Percentiles rank a stretch among this genome's conserved stretches.
These are phyloP conservation scores for Nephila pilipes DNA, from an alignment of 1,140 invertebrate species.

Conservation along the genomic window DNA sequence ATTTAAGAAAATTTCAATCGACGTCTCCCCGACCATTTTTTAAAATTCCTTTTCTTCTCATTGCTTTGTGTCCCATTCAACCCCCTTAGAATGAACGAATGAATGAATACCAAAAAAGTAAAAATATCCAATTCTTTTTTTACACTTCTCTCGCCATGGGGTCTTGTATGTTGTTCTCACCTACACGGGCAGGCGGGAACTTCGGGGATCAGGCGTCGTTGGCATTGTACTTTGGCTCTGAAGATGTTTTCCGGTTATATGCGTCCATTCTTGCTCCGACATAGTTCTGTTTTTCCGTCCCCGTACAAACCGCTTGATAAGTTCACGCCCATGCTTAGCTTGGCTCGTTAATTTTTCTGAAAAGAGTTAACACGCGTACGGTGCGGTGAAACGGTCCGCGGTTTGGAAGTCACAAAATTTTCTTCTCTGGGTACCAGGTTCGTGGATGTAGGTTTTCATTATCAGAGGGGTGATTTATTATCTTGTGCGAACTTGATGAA, in stretches of 20 bases:
- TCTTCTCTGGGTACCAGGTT: background rate
- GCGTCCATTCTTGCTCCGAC: slow-evolving; percentile 27
- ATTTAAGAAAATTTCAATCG: slow-evolving; percentile 66
- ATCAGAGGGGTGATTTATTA: slow-evolving; percentile 38
- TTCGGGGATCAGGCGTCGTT: slow-evolving; percentile 10
- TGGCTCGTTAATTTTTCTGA: slow-evolving; percentile 53
- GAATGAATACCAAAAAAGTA: background rate
- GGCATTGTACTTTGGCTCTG: background rate
- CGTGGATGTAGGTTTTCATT: slow-evolving; percentile 38
- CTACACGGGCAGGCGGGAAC: background rate
- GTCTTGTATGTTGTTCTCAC: slow-evolving; percentile 52
- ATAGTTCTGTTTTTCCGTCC: slow-evolving; percentile 23
- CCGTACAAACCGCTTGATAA: background rate
- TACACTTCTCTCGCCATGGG: background rate
- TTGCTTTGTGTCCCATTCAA: background rate
- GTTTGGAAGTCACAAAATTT: slow-evolving; percentile 7
- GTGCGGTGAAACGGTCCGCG: too few relatives aligned
- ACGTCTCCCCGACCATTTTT: background rate
- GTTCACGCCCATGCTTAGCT: slow-evolving; percentile 48
- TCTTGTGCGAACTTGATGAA: background rate
- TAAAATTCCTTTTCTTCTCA: background rate
- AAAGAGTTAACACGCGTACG: slow-evolving; percentile 58
- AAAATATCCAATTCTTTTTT: slow-evolving; percentile 59
- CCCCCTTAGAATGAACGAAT: background rate
- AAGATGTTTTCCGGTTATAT: slow-evolving; percentile 64